Percentiles rank a stretch among this genome's conserved stretches.
Evolutionary conservation across 2,797 vertebrate species (phyloP).

Genomic region (Aphelocoma californica): DNA sequence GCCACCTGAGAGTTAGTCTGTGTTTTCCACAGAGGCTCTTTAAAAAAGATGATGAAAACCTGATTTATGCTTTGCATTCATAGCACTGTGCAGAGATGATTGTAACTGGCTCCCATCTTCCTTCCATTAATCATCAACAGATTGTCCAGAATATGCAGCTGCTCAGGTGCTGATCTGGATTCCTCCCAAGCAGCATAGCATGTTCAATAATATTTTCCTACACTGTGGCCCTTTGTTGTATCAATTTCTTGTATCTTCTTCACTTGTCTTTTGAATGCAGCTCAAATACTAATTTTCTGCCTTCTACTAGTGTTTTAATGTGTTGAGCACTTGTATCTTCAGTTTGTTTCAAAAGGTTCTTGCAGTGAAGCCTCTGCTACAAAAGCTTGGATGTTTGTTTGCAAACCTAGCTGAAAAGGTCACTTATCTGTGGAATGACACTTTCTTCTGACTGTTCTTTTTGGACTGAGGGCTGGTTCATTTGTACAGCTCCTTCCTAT

Average conservation of each 20-base stretch:
- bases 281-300: neutral
- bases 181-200: neutral
- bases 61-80: constrained; percentile 14
- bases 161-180: constrained; percentile 38
- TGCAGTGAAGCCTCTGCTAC: neutral
- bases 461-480: neutral
- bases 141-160: constrained; percentile 48
- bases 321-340: neutral
- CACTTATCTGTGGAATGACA: neutral
- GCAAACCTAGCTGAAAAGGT: neutral
- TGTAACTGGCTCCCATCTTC: neutral
- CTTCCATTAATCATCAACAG: constrained; percentile 38
- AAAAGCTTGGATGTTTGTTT: neutral
- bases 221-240: neutral
- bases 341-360: neutral
- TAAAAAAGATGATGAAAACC: constrained; percentile 5
- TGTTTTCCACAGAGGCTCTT: neutral
- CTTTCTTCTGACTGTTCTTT: neutral
- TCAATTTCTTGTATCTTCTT: neutral
- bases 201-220: neutral
- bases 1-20: neutral
- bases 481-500: neutral
- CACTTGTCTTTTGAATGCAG: constrained; percentile 9
- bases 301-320: neutral
- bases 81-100: neutral